Conservation (phyloP, 2,888 invertebrate genomes). For the Pandemis heparana region DNA sequence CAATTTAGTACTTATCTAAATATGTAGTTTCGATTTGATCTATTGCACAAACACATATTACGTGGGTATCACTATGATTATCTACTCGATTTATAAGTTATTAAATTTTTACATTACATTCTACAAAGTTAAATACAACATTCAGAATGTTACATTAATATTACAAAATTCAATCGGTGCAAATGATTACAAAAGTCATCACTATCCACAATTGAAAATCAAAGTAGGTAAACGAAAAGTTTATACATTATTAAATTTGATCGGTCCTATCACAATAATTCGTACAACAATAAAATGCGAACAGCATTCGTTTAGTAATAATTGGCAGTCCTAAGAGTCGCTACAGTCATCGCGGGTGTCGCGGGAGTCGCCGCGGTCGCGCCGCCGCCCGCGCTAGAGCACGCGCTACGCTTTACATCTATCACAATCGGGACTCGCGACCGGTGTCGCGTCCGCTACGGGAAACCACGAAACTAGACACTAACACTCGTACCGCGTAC, state of each 20-base stretch:
- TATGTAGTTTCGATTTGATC: slow-evolving; percentile 63
- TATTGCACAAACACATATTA: slow-evolving; percentile 81
- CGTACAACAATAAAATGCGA: slow-evolving; percentile 75
- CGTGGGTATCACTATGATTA: slow-evolving; percentile 71
- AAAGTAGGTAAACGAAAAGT: slow-evolving; percentile 66
- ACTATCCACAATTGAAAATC: slow-evolving; percentile 65
- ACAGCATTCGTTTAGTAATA: slow-evolving; percentile 72
- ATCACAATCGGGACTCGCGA: slow-evolving; percentile 40
- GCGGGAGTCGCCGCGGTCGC: slow-evolving; percentile 15
- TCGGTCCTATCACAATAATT: slow-evolving; percentile 76
- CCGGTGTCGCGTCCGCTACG: slow-evolving; percentile 12
- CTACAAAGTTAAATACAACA: slow-evolving; percentile 83
- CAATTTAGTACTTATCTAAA: slow-evolving; percentile 51
- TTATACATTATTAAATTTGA: slow-evolving; percentile 68
- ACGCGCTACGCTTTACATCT: slow-evolving; percentile 35
- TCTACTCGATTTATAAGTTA: slow-evolving; percentile 79
- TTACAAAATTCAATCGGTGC: slow-evolving; percentile 83
- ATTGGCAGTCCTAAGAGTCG: slow-evolving; percentile 79
- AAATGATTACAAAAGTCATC: slow-evolving; percentile 78
- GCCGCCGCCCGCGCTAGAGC: slow-evolving; percentile 15
- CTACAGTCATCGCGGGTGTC: slow-evolving; percentile 56
- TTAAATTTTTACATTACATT: slow-evolving; percentile 80
- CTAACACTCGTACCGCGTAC: slow-evolving; percentile 13
- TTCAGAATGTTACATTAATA: slow-evolving; percentile 81
- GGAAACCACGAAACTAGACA: slow-evolving; percentile 30